These are phyloP conservation scores for Teinopalpus imperialis DNA, from an alignment of 2,888 invertebrate genomes.

Conservation along the genomic window DNA sequence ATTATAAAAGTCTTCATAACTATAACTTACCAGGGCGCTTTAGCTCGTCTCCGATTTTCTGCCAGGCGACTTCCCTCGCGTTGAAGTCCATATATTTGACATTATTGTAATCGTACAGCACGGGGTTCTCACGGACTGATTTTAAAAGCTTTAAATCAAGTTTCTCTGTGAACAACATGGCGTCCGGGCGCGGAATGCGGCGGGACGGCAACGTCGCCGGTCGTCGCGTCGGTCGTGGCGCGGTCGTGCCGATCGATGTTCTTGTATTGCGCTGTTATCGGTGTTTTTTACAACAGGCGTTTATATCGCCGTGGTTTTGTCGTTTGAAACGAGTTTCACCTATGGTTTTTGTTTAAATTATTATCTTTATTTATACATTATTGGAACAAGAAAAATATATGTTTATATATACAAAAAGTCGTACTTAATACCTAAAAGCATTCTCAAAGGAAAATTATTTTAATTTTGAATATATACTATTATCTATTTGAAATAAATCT, in stretches of 20 bases:
- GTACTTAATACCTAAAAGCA: too few species aligned
- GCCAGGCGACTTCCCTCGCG: constrained; percentile 69
- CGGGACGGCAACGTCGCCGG: constrained; percentile 31
- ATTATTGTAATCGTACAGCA: constrained; percentile 62
- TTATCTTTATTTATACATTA: too few species aligned
- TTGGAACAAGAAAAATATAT: too few species aligned
- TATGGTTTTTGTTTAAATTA: too few species aligned
- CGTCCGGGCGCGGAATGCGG: constrained; percentile 18
- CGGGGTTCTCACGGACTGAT: constrained; percentile 56
- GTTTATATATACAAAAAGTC: too few species aligned
- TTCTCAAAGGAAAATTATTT: too few species aligned
- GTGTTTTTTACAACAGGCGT: too few species aligned
- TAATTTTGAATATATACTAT: too few species aligned
- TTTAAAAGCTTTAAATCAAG: constrained; percentile 57
- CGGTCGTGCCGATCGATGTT: constrained; percentile 22
- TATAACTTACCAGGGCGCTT: constrained; percentile 59
- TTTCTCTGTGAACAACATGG: constrained; percentile 52
- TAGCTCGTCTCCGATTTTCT: constrained; percentile 69
- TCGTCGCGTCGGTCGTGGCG: constrained; percentile 26
- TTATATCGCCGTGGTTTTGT: too few species aligned
- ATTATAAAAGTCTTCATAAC: constrained; percentile 38
- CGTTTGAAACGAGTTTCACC: too few species aligned
- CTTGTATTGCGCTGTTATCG: too few species aligned
- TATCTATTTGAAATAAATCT: too few species aligned
- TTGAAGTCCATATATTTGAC: constrained; percentile 70